phyloP scores from a whole-genome alignment of 2,797 vertebrate species.

The Pipistrellus nathusii region DNA sequence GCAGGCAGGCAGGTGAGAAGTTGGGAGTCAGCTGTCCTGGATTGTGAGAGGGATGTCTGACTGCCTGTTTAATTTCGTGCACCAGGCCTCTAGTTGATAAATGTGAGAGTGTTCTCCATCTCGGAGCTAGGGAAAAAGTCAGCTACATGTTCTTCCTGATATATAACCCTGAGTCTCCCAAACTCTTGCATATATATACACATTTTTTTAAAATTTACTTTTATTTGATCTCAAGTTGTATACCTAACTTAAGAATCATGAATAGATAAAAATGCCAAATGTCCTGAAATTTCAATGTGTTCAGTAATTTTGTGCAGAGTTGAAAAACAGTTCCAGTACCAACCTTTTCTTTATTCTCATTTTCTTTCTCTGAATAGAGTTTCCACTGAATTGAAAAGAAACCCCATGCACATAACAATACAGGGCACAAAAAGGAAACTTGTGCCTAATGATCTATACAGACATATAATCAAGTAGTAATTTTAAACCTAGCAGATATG shows the following conservation, averaged over 20 bases:
- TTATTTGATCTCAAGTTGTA: slow-evolving; percentile 1
- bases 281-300: slow-evolving; percentile 1
- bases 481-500: slow-evolving; percentile 81
- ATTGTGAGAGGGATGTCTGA: no score
- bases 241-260: not conserved
- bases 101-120: not conserved
- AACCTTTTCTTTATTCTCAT: slow-evolving; percentile 47
- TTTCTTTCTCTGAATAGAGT: slow-evolving; percentile 68
- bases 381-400: slow-evolving; percentile 73
- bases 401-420: slow-evolving; percentile 58
- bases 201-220: slow-evolving; percentile 6
- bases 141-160: not conserved
- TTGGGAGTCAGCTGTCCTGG: no score
- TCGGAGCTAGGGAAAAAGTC: not conserved
- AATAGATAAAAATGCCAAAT: slow-evolving; percentile 39
- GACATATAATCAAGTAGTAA: slow-evolving; percentile 81
- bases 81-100: not conserved
- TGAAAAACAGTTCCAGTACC: slow-evolving; percentile 51
- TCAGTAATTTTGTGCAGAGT: slow-evolving; percentile 59
- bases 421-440: slow-evolving; percentile 67
- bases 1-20: no score
- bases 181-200: not conserved
- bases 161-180: not conserved
- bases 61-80: no score
- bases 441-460: slow-evolving; percentile 78